A percentile compares a stretch with the other conserved stretches of the same genome.
phyloP scores from a whole-genome alignment of 2,113 vertebrate genomes.

The Limnothrissa miodon region DNA sequence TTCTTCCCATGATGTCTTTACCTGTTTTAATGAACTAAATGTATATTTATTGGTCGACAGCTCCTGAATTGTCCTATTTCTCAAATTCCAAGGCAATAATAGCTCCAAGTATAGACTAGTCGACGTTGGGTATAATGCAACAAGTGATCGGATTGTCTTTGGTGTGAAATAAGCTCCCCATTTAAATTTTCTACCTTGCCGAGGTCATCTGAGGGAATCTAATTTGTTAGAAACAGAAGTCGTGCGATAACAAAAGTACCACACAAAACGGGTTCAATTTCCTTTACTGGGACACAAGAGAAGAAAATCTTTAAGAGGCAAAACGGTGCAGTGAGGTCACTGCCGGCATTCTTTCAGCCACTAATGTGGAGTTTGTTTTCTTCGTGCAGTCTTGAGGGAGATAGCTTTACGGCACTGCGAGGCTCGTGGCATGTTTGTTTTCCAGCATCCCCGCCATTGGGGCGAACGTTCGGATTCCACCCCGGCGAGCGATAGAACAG shows the following conservation, averaged over 20 bases:
- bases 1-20: neutral
- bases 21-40: neutral
- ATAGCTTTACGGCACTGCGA: slow-evolving; percentile 29
- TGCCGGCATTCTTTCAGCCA: slow-evolving; percentile 13
- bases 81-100: too few species aligned
- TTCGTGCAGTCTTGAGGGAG: slow-evolving; percentile 23
- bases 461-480: slow-evolving; percentile 25
- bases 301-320: slow-evolving; percentile 18
- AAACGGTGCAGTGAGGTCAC: slow-evolving; percentile 12
- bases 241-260: slow-evolving; percentile 1
- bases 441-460: slow-evolving; percentile 35
- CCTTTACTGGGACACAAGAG: slow-evolving; percentile 14
- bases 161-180: slow-evolving; percentile 2
- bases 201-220: slow-evolving; percentile 17
- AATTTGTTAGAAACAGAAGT: slow-evolving; percentile 14
- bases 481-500: slow-evolving; percentile 23
- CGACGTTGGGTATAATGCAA: neutral
- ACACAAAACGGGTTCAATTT: neutral
- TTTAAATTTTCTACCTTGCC: neutral
- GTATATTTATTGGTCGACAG: neutral
- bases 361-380: slow-evolving; percentile 16
- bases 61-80: too few species aligned
- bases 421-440: slow-evolving; percentile 39
- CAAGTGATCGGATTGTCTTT: neutral
- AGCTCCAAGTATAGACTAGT: neutral